phyloP scores from a whole-genome alignment of 2,113 vertebrate genomes.

The Dolichotis patagonum region DNA sequence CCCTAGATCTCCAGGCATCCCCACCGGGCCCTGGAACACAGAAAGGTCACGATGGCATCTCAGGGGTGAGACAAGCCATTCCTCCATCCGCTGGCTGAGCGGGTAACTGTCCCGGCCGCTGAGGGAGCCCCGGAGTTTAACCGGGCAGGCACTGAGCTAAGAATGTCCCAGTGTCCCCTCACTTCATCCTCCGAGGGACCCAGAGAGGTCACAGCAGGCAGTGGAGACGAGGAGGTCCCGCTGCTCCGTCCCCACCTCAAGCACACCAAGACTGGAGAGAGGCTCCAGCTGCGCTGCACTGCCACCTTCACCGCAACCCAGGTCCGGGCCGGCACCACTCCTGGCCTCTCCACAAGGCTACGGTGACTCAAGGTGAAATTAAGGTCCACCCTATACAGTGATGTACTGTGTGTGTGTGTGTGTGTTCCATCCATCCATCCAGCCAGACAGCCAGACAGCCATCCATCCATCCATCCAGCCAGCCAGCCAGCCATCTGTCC shows the following conservation, averaged over 20 bases:
- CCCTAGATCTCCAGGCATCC: slow-evolving; percentile 88
- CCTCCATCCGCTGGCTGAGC: too few relatives aligned
- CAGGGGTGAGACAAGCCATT: background rate
- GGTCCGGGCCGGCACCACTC: background rate
- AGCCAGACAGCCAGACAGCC: too few relatives aligned
- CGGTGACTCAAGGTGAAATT: background rate
- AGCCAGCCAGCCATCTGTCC: too few relatives aligned
- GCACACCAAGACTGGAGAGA: fast-evolving
- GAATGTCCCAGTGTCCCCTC: background rate
- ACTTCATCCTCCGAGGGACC: background rate
- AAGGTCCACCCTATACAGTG: background rate
- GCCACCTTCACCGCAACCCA: too few relatives aligned
- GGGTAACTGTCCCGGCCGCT: background rate
- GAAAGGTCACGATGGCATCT: background rate
- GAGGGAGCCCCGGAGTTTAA: background rate
- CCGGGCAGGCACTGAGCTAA: background rate
- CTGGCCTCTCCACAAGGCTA: background rate
- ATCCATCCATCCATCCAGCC: too few relatives aligned
- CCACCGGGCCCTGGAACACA: slow-evolving; percentile 89
- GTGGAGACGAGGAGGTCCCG: background rate
- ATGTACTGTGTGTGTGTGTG: fast-evolving
- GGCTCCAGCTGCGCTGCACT: background rate
- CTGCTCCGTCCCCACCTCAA: background rate
- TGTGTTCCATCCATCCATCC: background rate
- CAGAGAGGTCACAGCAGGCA: background rate